These are phyloP conservation scores for Spatulosminthurus flaviceps DNA, from an alignment of 2,888 invertebrate genomes.

Conservation along the genomic window DNA sequence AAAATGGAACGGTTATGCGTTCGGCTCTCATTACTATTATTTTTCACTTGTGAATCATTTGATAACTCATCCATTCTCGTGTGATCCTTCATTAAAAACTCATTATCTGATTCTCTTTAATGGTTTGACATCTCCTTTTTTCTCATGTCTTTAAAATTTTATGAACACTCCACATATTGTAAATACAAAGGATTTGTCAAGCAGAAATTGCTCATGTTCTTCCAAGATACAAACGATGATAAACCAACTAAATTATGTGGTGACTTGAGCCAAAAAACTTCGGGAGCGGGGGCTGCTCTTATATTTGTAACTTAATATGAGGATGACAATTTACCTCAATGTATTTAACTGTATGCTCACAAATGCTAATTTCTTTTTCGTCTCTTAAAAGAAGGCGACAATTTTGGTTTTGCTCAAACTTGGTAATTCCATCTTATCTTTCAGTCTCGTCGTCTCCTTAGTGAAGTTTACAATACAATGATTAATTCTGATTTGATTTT, in stretches of 20 bases:
- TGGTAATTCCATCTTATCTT: too few species aligned
- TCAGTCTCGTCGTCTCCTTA: too few species aligned
- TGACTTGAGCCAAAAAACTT: background rate
- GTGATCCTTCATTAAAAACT: slow-evolving; percentile 10
- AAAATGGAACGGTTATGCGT: background rate
- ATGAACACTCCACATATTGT: background rate
- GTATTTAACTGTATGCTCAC: too few species aligned
- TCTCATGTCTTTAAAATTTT: background rate
- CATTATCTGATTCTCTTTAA: slow-evolving; percentile 8
- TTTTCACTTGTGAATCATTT: slow-evolving; percentile 1
- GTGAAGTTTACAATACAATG: too few species aligned
- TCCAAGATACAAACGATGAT: too few species aligned
- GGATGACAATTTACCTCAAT: too few species aligned
- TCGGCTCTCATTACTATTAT: background rate
- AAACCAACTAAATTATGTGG: background rate
- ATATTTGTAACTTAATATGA: background rate
- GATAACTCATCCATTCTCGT: background rate
- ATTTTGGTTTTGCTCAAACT: too few species aligned
- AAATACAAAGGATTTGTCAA: too few species aligned
- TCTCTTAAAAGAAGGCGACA: too few species aligned
- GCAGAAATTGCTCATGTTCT: background rate
- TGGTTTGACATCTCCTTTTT: background rate
- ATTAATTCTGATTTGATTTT: too few species aligned
- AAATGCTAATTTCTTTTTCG: too few species aligned
- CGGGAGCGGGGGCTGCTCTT: background rate